Base-by-base conservation (phyloP, 2,888 invertebrate genomes). In the Sericinus montela region DNA sequence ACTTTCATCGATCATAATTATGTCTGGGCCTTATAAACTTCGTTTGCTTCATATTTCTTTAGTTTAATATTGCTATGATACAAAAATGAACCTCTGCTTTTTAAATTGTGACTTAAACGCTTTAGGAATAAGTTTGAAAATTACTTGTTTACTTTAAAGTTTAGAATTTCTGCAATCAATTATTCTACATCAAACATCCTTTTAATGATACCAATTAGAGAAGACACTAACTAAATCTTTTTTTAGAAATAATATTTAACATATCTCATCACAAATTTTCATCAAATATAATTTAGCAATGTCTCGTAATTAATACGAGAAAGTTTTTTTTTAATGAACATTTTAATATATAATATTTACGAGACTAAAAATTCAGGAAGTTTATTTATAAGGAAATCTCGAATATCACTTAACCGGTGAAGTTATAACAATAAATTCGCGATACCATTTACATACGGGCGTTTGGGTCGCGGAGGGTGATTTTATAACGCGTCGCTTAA, bases 381-480 rank as follows among this genome's bases (percentile, higher is more conserved):
- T n/a, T 5, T 32, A 32, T 45, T 30, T 40, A 25, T n/a, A 40
- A 46, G 46, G 69, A 79, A 78, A 80, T 82, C 80, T 76, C 71
- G 78, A 79, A 82, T 82, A 83, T 84, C 84, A 85, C 86, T 86
- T 86, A 84, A 75, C 74, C 58, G 74, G 76, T 75, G 72, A 72
- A 75, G 73, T 75, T 77, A 80, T 81, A 80, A 82, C 83, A 79
- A 86, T 85, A 86, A 86, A 85, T 86, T 79, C 67, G 58, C 72
- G 70, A 78, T 79, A 76, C 70, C 76, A 84, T 84, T 84, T 82
- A 73, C 81, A 84, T 83, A 75, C 80, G 72, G 69, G 57, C 67
- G 67, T 69, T 74, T 69, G 67, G 63, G 57, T 61, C 64, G 54
- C 59, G 67, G 61, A 70, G 80, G 81, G 78, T 69, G 75, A 67